Conservation (phyloP, 2,797 vertebrate genomes). For the Acridotheres tristis region DNA sequence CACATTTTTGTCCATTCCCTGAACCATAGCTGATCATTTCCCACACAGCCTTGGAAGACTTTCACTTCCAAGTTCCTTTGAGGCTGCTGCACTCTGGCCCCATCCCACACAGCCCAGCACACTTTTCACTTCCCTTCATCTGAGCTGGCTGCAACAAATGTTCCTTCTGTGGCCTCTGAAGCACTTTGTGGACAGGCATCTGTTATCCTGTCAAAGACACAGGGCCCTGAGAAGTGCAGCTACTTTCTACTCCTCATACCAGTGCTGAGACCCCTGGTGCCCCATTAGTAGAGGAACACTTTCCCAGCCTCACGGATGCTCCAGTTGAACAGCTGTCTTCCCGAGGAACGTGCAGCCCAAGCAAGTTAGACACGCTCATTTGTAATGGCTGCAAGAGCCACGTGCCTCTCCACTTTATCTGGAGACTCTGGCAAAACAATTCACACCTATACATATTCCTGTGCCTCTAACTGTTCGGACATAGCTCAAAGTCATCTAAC, state of each 20-base stretch:
- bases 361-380: accelerated
- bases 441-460: not conserved
- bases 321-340: not conserved
- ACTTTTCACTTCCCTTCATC: not conserved
- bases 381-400: not conserved
- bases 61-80: not conserved
- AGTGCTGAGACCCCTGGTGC: not conserved
- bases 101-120: not conserved
- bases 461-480: not conserved
- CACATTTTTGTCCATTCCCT: not conserved
- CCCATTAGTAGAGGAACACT: not conserved
- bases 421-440: not conserved
- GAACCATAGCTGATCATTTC: not conserved
- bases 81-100: not conserved
- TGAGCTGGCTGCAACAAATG: not conserved
- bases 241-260: not conserved
- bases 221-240: not conserved
- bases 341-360: accelerated
- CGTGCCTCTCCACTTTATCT: not conserved
- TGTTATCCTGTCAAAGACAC: not conserved
- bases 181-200: not conserved
- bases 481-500: not conserved
- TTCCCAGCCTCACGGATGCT: not conserved
- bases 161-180: not conserved
- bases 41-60: not conserved